Conservation (phyloP, 2,797 vertebrate genomes). For the Zonotrichia albicollis region DNA sequence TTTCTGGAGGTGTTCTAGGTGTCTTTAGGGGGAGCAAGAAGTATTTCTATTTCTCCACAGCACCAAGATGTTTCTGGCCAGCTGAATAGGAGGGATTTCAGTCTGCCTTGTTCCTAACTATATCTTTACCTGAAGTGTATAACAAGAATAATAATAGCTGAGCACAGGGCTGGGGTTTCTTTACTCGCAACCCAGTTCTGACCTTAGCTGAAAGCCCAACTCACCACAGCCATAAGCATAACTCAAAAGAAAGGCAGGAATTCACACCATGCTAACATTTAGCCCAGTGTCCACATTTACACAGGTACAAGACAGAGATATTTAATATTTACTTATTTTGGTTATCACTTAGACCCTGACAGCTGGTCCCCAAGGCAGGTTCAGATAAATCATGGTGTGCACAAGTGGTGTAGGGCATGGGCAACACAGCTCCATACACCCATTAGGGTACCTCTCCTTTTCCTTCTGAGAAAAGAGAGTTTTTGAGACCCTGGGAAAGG, state of each 20-base stretch:
- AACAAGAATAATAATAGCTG: not conserved
- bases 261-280: not conserved
- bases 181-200: not conserved
- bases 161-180: fast-evolving
- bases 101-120: not conserved
- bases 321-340: not conserved
- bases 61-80: not conserved
- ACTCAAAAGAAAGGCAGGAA: not conserved
- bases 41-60: not conserved
- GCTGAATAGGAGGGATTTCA: not conserved
- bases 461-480: not conserved
- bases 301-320: not conserved
- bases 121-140: not conserved
- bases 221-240: not conserved
- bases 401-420: fast-evolving
- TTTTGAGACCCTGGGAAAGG: not conserved
- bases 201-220: not conserved
- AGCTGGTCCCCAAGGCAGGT: not conserved
- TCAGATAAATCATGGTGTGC: not conserved
- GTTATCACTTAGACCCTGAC: not conserved
- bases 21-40: not conserved
- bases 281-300: not conserved
- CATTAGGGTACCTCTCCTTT: not conserved
- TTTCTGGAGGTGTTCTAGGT: not conserved
- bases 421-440: not conserved